phyloP scores from a whole-genome alignment of 2,888 invertebrate genomes.

The Acanthacorydalis orientalis region DNA sequence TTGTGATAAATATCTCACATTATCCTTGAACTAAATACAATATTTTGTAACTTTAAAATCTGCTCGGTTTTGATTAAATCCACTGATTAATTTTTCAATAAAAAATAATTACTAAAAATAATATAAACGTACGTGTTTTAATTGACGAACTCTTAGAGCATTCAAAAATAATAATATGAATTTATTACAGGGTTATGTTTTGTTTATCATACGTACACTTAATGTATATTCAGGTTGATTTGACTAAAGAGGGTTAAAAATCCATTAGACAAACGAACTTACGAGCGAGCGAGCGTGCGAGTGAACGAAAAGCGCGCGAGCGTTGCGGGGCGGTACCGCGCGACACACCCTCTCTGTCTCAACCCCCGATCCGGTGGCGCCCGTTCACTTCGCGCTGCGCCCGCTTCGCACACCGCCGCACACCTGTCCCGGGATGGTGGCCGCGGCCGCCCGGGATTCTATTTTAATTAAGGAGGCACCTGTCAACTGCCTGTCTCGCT shows the following conservation, averaged over 20 bases:
- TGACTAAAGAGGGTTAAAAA: conserved; percentile 19
- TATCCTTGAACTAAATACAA: no score
- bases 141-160: no score
- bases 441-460: conserved; percentile 1
- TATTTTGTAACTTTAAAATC: no score
- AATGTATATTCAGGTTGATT: neutral
- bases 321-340: neutral
- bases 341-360: neutral
- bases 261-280: conserved; percentile 25
- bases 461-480: conserved; percentile 7
- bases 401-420: neutral
- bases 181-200: no score
- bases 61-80: no score
- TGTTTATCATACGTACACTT: no score
- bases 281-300: conserved; percentile 15
- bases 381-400: neutral
- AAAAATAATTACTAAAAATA: no score
- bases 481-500: conserved; percentile 5
- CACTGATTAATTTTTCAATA: no score
- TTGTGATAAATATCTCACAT: no score
- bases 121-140: no score
- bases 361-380: neutral
- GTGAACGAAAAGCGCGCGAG: neutral
- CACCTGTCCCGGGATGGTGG: neutral
- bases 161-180: no score